Evolutionary conservation across 1,140 invertebrate genomes (phyloP), one percentile per base, ranked within the genome.

Genomic region (Acromyrmex heyeri): DNA sequence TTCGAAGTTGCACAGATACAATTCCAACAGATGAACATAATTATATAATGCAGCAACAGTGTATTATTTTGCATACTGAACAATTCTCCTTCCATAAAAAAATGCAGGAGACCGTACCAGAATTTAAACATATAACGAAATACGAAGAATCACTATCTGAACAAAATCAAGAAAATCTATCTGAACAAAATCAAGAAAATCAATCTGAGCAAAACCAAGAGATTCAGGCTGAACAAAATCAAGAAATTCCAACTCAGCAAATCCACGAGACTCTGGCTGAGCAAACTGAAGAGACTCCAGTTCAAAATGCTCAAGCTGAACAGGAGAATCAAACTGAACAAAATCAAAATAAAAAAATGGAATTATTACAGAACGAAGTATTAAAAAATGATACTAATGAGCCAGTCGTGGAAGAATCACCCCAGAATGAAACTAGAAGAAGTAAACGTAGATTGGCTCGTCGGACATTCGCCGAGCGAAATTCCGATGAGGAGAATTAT

Each of bases 401-500:
- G 10, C n/a, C 59, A 7, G 18, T 50, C 3, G 21, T 59, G 7
- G 76, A 86, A 57, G 65, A 78, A 21, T 59, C 55, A 34, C 44
- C 24, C 38, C 82, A 88, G 6, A 87, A 38, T 38, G 90, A 93
- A 79, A 91, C 72, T 3, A 87, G 92, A 55, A 91, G 91, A 67
- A 92, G 92, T 62, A 93, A 94, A 88, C 89, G 91, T 6, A 94
- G 91, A 83, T 72, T 83, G 5, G 50, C 55, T 14, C 85, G 88
- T 48, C 67, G 75, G 8, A 90, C 50, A 18, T 38, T 75, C 0
- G 65, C 89, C 2, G 91, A 91, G 7, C 89, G 89, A 30, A 90
- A 91, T 77, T 94, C 92, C 0, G 92, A 94, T 24, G 94, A 95
- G 50, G 94, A 94, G 18, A 95, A 93, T 87, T 95, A 95, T 86